Evolutionary conservation across 1,140 invertebrate genomes (phyloP).

Genomic region (Sycophila sp.): DNA sequence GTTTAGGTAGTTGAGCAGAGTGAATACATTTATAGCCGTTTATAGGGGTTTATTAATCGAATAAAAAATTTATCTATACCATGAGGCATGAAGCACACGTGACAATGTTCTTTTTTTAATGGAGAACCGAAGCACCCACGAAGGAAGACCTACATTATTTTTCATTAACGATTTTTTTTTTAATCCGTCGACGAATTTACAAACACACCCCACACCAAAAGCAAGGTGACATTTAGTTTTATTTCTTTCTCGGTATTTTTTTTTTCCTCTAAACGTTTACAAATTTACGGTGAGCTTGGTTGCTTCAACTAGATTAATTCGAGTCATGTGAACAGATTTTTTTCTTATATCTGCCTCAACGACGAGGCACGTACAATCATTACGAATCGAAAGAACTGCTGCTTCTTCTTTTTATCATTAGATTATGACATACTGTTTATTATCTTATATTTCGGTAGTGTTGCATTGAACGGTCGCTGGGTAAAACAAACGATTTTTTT

Average conservation of each 20-base stretch:
- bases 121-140: constrained; percentile 36
- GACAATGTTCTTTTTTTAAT: constrained; percentile 31
- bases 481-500: not conserved
- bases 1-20: constrained; percentile 34
- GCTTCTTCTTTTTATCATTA: not conserved
- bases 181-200: constrained; percentile 22
- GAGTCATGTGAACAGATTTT: constrained; percentile 14
- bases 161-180: constrained; percentile 3
- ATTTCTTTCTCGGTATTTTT: constrained; percentile 3
- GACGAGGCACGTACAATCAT: constrained; percentile 13
- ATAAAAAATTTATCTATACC: constrained; percentile 37
- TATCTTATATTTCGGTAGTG: too few relatives aligned
- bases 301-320: constrained; percentile 29
- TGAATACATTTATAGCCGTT: constrained; percentile 37
- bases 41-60: constrained; percentile 33
- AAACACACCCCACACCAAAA: constrained; percentile 36
- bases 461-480: constrained; percentile 3
- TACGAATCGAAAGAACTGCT: constrained; percentile 10
- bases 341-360: not conserved
- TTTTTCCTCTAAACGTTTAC: constrained; percentile 6
- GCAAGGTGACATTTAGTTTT: constrained; percentile 38
- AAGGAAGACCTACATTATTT: constrained; percentile 37
- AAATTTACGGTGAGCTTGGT: constrained; percentile 20
- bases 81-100: constrained; percentile 36
- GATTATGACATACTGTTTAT: not conserved